These are phyloP conservation scores for Drosophila putrida DNA, from an alignment of 2,888 invertebrate genomes.

Conservation along the genomic window DNA sequence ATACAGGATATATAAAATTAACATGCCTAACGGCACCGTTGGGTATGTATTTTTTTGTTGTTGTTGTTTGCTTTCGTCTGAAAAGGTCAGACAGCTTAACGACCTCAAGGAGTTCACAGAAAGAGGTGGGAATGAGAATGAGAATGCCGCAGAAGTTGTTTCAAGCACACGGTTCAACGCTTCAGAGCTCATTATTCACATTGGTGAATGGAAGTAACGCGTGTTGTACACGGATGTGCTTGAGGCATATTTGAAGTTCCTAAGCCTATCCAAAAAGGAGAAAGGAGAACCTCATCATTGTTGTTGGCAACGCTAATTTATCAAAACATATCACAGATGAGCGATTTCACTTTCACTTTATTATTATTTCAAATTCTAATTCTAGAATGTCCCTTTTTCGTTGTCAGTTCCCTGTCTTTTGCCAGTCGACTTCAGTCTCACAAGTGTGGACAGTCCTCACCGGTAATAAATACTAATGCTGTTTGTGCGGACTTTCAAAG, in stretches of 20 bases:
- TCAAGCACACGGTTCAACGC: conserved; percentile 25
- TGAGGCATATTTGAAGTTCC: conserved; percentile 26
- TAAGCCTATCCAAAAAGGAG: conserved; percentile 25
- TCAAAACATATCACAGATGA: conserved; percentile 48
- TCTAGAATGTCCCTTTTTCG: background rate
- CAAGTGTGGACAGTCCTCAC: conserved; percentile 21
- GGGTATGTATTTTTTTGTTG: conserved; percentile 16
- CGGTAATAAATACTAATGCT: conserved; percentile 66
- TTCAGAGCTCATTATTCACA: conserved; percentile 55
- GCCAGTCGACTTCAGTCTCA: background rate
- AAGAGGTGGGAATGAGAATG: conserved; percentile 5
- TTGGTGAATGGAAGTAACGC: conserved; percentile 13
- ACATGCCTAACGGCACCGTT: conserved; percentile 53
- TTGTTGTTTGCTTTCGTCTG: conserved; percentile 15
- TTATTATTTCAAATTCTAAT: conserved; percentile 12
- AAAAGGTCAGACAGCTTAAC: conserved; percentile 55
- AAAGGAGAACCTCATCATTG: conserved; percentile 3
- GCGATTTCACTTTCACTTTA: conserved; percentile 15
- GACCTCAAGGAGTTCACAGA: conserved; percentile 19
- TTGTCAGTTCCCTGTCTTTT: conserved; percentile 1
- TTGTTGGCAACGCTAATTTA: conserved; percentile 42
- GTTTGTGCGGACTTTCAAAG: conserved; percentile 47
- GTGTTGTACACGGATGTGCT: conserved; percentile 26
- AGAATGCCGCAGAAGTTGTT: conserved; percentile 13
- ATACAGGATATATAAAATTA: conserved; percentile 41